A percentile compares a stretch with the other conserved stretches of the same genome.
phyloP scores from a whole-genome alignment of 2,113 vertebrate genomes.

The Limnothrissa miodon region DNA sequence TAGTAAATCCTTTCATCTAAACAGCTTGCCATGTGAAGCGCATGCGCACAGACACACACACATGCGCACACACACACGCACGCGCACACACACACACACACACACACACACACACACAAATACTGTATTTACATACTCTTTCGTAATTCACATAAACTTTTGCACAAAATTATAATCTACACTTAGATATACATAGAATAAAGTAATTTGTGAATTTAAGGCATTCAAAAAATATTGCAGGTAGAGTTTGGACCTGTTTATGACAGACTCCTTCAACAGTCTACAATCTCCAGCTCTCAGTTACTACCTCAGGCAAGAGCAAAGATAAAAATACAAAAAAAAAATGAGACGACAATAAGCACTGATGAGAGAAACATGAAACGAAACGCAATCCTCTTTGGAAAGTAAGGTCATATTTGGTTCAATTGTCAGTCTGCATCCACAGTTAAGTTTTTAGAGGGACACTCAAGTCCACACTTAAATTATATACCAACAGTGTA shows the following conservation, averaged over 20 bases:
- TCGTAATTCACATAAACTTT: slow-evolving; percentile 6
- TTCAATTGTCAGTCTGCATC: slow-evolving; percentile 67
- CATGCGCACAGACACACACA: neutral
- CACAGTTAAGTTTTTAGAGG: slow-evolving; percentile 63
- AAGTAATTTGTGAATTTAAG: slow-evolving; percentile 82
- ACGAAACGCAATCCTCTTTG: slow-evolving; percentile 86
- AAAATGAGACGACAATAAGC: slow-evolving; percentile 43
- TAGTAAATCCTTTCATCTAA: neutral
- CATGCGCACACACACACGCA: neutral
- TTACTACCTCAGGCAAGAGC: slow-evolving; percentile 50
- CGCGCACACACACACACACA: slow-evolving; percentile 23
- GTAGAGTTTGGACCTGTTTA: slow-evolving; percentile 89
- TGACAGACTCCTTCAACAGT: slow-evolving; percentile 88
- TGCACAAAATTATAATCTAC: slow-evolving; percentile 23
- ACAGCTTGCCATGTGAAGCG: neutral
- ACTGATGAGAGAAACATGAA: slow-evolving; percentile 50
- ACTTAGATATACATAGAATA: slow-evolving; percentile 39
- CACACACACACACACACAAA: slow-evolving; percentile 29
- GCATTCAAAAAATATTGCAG: slow-evolving; percentile 97
- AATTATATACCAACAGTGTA: slow-evolving; percentile 26
- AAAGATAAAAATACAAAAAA: slow-evolving; percentile 49
- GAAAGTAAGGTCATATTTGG: slow-evolving; percentile 87
- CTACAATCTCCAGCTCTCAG: slow-evolving; percentile 73
- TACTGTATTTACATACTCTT: neutral
- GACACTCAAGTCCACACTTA: slow-evolving; percentile 49